Evolutionary conservation across 1,140 invertebrate genomes (phyloP), one percentile per base, ranked within the genome.

Genomic region (Phthorimaea operculella): DNA sequence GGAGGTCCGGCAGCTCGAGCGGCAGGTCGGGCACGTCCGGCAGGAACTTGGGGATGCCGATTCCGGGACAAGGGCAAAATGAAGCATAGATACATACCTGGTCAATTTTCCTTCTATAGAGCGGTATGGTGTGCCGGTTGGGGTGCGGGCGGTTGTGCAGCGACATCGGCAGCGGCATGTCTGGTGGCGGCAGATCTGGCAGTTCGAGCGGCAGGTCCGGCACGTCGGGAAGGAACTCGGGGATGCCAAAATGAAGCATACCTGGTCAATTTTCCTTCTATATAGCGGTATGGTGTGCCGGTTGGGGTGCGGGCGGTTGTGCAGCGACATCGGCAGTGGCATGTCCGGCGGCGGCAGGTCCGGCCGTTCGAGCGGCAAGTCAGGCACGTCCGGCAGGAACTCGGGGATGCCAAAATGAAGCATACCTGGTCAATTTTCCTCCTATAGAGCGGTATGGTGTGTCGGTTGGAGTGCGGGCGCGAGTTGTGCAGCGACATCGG

Each of bases 221-320:
- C 0, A 64, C 69, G 39, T 83, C 80, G 0, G 80, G 80, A 8
- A 79, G 52, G 54, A 76, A 79, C 47, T 78, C 76, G 6, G 77
- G 76, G 52, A 85, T 76, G 0, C 61, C 66, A 6, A 77, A 62
- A n/a, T 45, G 5, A 45, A 45, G 14, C 42, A 10, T 45, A 45
- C 42, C 42, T 34, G n/a, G n/a, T n/a, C n/a, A n/a, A 45, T 45
- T 45, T 45, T 45, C 14, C 60, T 58, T 61, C 62, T 60, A 49
- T 59, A 72, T 12, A 69, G 58, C 14, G 70, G 67, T 4, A 72
- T 63, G 12, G 56, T 45, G 16, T 59, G 66, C 34, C 66, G 60
- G 10, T 56, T 58, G 7, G 66, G 64, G 1, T 58, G 10, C 3
- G 21, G 60, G n/a, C n/a, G n/a, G n/a, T n/a, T n/a, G n/a, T n/a